Evolutionary conservation across 2,797 vertebrate genomes (phyloP), one percentile per base, ranked within the genome.

Genomic region (Oceanodroma leucorhoa): DNA sequence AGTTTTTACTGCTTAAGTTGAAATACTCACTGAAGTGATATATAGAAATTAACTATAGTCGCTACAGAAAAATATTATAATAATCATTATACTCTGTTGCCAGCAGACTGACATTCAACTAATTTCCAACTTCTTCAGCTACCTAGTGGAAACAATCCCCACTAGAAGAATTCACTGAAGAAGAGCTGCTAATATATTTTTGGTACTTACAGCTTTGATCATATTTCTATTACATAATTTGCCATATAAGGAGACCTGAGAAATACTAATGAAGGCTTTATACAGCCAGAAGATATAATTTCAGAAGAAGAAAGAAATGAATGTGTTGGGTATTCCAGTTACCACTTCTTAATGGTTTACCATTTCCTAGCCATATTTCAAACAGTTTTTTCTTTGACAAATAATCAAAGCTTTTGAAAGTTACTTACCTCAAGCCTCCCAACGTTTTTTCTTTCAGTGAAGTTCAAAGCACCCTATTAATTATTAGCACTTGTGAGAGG

Each of bases 401-500:
- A 91, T 97, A 97, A 96, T 97, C 92, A 96, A 97, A 96, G 95
- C 87, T 94, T 91, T 93, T 91, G 82, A 84, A 96, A 94, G 91
- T 92, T 95, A 97, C 91, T 95, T 95, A 97, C 93, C 95, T 96
- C 87, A 76, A 97, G 91, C 93, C 77, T 94, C 87, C 70, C 80
- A 86, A 93, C 3, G 0, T 84, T 88, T 92, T 89, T 93, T 91
- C 61, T 90, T 90, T 82, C 85, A 48, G 54, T 82, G 87, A 64
- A 96, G 95, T 96, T 96, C 95, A 97, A 97, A 97, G 85, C 69
- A 91, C 78, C 58, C 84, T 93, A 91, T 95, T 96, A 96, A 96
- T 96, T 96, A 97, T 95, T 94, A 94, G 94, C 3, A 4, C 89
- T 94, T 88, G 89, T 76, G 89, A 96, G 91, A 95, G 89, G 57